Evolutionary conservation across 2,888 invertebrate genomes (phyloP).

Genomic region (Tenthredo amoena): DNA sequence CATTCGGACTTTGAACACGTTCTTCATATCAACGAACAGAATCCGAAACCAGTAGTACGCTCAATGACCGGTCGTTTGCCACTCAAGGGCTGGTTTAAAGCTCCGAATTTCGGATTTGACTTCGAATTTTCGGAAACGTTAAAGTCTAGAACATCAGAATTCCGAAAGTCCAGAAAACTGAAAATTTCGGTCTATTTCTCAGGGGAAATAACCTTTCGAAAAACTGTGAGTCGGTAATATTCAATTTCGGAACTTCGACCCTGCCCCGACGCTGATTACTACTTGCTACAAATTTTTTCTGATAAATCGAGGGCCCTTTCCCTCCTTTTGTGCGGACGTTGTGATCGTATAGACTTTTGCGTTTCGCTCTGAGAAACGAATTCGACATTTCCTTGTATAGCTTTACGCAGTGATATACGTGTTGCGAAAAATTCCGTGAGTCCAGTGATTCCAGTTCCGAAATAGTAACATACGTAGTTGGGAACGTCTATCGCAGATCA

Average conservation of each 20-base stretch:
- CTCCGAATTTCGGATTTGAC: too few species aligned
- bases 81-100: too few species aligned
- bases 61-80: conserved; percentile 8
- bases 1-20: background rate
- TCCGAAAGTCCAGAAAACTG: too few species aligned
- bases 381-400: background rate
- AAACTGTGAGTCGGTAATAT: too few species aligned
- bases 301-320: background rate
- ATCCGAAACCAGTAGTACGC: conserved; percentile 10
- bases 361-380: background rate
- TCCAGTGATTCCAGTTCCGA: background rate
- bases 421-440: background rate
- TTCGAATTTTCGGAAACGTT: too few species aligned
- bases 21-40: background rate
- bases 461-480: background rate
- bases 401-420: background rate
- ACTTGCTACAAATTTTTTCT: background rate
- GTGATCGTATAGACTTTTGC: background rate
- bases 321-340: background rate
- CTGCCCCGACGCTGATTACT: background rate
- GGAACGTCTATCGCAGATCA: background rate
- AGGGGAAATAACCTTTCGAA: too few species aligned
- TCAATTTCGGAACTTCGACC: too few species aligned
- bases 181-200: too few species aligned
- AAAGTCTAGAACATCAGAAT: too few species aligned